These are phyloP conservation scores for Amazona guildingii DNA, from an alignment of 2,113 vertebrate species.

Conservation along the genomic window DNA sequence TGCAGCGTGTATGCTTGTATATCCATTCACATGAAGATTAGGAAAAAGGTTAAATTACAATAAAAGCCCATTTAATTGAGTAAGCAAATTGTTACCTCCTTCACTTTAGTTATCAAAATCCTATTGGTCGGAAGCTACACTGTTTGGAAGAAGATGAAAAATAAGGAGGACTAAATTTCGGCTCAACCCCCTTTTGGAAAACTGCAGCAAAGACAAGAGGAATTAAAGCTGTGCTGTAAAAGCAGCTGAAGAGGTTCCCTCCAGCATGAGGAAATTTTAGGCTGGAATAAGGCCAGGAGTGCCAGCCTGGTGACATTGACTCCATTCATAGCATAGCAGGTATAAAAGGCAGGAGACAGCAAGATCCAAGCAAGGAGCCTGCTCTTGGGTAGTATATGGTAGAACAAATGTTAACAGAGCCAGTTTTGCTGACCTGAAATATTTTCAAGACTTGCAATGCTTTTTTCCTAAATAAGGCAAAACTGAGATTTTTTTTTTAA, in stretches of 20 bases:
- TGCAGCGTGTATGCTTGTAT: fast-evolving
- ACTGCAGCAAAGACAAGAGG: background rate
- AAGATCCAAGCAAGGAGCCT: background rate
- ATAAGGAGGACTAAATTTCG: background rate
- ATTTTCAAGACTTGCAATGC: background rate
- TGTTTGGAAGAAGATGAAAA: background rate
- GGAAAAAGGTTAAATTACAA: background rate
- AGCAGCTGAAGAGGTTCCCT: constrained; percentile 36
- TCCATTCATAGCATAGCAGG: constrained; percentile 42
- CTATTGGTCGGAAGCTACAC: background rate
- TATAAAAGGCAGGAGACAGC: background rate
- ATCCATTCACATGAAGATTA: background rate
- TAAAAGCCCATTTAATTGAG: background rate
- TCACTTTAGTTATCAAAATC: background rate
- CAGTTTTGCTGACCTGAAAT: background rate
- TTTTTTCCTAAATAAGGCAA: constrained; percentile 33
- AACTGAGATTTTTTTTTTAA: background rate
- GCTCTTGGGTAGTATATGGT: background rate
- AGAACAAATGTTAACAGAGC: background rate
- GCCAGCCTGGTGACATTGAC: background rate
- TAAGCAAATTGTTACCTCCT: background rate
- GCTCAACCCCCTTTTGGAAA: background rate
- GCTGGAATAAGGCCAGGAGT: constrained; percentile 25
- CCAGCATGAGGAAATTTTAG: constrained; percentile 11
- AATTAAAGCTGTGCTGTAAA: constrained; percentile 12